These are phyloP conservation scores for Zapornia atra DNA, from an alignment of 2,113 vertebrate species.

Conservation along the genomic window DNA sequence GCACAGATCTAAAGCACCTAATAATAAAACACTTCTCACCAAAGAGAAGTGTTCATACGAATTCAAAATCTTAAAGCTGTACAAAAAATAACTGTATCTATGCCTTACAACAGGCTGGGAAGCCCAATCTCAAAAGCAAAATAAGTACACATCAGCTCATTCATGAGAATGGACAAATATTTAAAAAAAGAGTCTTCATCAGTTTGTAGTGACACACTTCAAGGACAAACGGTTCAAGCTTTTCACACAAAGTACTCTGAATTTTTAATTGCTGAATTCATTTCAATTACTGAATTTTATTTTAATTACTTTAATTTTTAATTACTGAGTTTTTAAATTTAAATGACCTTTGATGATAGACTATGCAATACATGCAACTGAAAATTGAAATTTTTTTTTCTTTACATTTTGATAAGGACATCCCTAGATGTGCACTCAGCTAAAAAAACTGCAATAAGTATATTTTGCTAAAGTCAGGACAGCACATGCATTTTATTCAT, in stretches of 20 bases:
- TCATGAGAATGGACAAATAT: background rate
- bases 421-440: background rate
- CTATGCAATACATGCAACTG: background rate
- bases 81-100: background rate
- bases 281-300: too few species aligned
- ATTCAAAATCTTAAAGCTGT: background rate
- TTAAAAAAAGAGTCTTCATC: background rate
- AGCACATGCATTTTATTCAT: background rate
- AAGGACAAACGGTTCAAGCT: background rate
- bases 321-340: too few species aligned
- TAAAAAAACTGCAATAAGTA: background rate
- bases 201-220: background rate
- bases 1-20: background rate
- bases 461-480: background rate
- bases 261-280: too few species aligned
- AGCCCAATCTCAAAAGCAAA: background rate
- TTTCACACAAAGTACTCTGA: background rate
- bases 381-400: background rate
- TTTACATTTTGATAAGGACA: background rate
- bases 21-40: background rate
- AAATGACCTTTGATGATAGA: background rate
- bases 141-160: background rate
- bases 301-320: too few species aligned
- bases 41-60: background rate
- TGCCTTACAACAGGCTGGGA: background rate